Conservation (phyloP, 1,140 invertebrate genomes). For the Bombus impatiens region DNA sequence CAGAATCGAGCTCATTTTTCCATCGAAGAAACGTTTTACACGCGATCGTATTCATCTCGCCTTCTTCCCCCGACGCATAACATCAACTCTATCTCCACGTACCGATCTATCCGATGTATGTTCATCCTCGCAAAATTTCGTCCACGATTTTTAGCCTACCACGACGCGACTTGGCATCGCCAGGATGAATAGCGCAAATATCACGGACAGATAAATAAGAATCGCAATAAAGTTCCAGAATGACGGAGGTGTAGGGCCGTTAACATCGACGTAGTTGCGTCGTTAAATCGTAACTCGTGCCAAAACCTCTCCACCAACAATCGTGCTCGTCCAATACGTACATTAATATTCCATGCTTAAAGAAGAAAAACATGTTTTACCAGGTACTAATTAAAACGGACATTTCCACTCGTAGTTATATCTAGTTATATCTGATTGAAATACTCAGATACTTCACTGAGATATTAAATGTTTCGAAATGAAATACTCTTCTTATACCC, state of each 20-base stretch:
- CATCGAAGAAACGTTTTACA: not conserved
- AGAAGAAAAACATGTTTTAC: not conserved
- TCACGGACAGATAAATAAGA: constrained; percentile 62
- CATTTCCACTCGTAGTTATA: no score
- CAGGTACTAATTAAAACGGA: not conserved
- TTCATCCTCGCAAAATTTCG: constrained; percentile 46
- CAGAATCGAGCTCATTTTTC: not conserved
- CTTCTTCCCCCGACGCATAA: not conserved
- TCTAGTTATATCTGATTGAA: no score
- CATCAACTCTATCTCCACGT: not conserved
- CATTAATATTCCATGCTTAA: constrained; percentile 61
- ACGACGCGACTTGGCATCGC: not conserved
- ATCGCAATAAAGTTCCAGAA: constrained; percentile 62
- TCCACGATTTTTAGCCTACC: constrained; percentile 3
- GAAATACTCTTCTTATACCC: no score
- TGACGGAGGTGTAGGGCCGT: constrained; percentile 34
- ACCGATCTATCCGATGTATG: not conserved
- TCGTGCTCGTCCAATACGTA: constrained; percentile 37
- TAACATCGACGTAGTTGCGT: constrained; percentile 48
- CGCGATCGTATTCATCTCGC: not conserved
- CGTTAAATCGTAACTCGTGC: constrained; percentile 65
- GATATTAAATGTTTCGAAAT: no score
- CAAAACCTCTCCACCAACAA: constrained; percentile 36
- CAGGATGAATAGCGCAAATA: constrained; percentile 18
- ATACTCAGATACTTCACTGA: no score